Evolutionary conservation across 2,113 vertebrate genomes (phyloP), one percentile per base, ranked within the genome.

Genomic region (Lepidothrix coronata): DNA sequence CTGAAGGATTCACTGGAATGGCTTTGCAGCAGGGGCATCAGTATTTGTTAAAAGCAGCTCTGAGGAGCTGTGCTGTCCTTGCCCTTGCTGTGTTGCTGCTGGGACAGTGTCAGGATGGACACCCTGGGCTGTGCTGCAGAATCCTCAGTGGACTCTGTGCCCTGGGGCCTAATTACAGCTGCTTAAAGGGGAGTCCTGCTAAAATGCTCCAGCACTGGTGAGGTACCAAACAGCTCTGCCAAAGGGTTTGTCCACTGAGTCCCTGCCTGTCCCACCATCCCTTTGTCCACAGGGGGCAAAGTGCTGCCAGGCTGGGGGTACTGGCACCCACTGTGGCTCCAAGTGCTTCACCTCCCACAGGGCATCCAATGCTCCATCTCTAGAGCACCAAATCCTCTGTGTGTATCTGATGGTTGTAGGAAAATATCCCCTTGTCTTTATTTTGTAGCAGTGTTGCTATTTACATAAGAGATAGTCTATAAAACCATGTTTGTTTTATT

Each of bases 31-130:
- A 54, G 62, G 68, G 61, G 49, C 82, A 15, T 33, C 55, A 9
- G 54, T 52, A 12, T 61, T 88, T 68, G 2, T 61, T 63, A 13
- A 27, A 28, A 84, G 84, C 51, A 37, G 63, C 39, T 68, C 51
- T 54, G 8, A 39, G 91, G 81, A 48, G 13, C 62, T 68, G 58
- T 2, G 30, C 80, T 58, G 39, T 30, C 54, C 63, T 23, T 1
- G 2, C 15, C 1, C 7, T 81, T 3, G 0, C 52, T 85, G 66
- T 0, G 2, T 11, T 18, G 54, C 58, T 37, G 7, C 4, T 14
- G 91, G 31, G 37, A 11, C 19, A 9, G 33, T 17, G 12, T 11
- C 0, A 0, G 76, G 58, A 28, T 27, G 33, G 35, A 21, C 62
- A 10, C 28, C 12, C 8, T 2, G 70, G 75, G 35, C 49, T 79